phyloP scores from a whole-genome alignment of 1,140 invertebrate species.

The Alviniconcha marisindica region DNA sequence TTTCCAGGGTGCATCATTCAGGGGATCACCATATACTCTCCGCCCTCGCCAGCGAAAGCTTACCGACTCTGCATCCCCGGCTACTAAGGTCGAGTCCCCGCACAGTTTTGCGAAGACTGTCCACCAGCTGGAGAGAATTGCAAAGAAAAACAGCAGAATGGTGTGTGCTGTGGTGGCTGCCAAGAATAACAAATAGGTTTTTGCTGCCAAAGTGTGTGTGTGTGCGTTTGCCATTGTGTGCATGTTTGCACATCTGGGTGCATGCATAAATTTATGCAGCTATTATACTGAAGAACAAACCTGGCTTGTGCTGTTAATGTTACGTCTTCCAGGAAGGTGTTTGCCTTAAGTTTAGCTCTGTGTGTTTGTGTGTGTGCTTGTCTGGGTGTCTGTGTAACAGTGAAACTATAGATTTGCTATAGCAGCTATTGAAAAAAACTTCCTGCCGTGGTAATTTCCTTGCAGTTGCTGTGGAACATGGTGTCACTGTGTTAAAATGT shows the following conservation, averaged over 20 bases:
- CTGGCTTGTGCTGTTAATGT: too few species aligned
- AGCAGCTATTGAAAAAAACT: too few species aligned
- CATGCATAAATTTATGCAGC: too few species aligned
- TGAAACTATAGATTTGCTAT: too few species aligned
- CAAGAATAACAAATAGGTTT: neutral
- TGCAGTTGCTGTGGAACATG: too few species aligned
- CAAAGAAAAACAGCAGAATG: conserved; percentile 49
- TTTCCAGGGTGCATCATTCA: neutral
- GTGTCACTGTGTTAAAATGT: too few species aligned
- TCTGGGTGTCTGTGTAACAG: too few species aligned
- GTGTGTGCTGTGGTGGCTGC: conserved; percentile 33
- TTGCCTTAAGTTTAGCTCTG: too few species aligned
- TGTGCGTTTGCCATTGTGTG: conserved; percentile 22
- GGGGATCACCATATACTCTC: conserved; percentile 23
- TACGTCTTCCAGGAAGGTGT: too few species aligned
- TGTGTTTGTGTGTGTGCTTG: too few species aligned
- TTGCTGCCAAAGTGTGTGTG: neutral
- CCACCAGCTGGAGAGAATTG: conserved; percentile 43
- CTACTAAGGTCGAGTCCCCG: conserved; percentile 44
- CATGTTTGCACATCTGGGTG: neutral
- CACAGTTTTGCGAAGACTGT: conserved; percentile 51
- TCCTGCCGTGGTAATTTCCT: too few species aligned
- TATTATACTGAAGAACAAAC: too few species aligned
- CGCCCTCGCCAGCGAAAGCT: conserved; percentile 24
- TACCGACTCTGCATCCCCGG: conserved; percentile 29